Conservation (phyloP, 2,888 invertebrate species). For the Drosophila mimica region DNA sequence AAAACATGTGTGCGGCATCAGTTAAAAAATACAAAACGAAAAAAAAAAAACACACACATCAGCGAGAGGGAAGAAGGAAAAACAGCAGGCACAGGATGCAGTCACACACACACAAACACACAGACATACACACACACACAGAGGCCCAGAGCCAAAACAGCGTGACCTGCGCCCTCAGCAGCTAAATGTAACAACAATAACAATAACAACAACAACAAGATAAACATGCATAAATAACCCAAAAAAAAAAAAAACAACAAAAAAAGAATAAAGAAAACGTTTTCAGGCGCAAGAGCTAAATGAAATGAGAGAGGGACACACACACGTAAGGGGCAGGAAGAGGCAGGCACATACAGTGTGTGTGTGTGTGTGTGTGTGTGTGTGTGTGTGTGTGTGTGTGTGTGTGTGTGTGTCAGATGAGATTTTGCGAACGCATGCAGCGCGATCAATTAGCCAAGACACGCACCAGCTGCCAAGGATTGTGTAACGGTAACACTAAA, state of each 20-base stretch:
- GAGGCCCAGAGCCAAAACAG: conserved; percentile 31
- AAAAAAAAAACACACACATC: not conserved
- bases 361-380: not conserved
- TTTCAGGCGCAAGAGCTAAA: conserved; percentile 26
- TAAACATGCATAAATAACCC: conserved; percentile 55
- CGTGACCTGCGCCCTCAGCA: conserved; percentile 62
- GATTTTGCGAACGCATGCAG: conserved; percentile 47
- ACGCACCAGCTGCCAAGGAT: conserved; percentile 57
- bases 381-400: not conserved
- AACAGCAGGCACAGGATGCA: conserved; percentile 61
- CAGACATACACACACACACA: too few relatives aligned
- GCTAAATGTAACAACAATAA: conserved; percentile 54
- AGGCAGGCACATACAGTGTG: not conserved
- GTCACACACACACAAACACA: conserved; percentile 9
- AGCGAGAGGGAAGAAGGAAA: conserved; percentile 12
- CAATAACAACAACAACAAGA: conserved; percentile 35
- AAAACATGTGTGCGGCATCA: conserved; percentile 62
- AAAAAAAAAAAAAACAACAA: not conserved
- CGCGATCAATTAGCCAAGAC: conserved; percentile 63
- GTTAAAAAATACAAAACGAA: conserved; percentile 28
- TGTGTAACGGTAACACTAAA: conserved; percentile 63
- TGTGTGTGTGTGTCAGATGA: conserved; percentile 1
- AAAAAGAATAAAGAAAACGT: conserved; percentile 2
- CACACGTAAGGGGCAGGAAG: not conserved
- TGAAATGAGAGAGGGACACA: not conserved